These are phyloP conservation scores for Sycophila texana DNA, from an alignment of 2,888 invertebrate genomes.

Conservation along the genomic window DNA sequence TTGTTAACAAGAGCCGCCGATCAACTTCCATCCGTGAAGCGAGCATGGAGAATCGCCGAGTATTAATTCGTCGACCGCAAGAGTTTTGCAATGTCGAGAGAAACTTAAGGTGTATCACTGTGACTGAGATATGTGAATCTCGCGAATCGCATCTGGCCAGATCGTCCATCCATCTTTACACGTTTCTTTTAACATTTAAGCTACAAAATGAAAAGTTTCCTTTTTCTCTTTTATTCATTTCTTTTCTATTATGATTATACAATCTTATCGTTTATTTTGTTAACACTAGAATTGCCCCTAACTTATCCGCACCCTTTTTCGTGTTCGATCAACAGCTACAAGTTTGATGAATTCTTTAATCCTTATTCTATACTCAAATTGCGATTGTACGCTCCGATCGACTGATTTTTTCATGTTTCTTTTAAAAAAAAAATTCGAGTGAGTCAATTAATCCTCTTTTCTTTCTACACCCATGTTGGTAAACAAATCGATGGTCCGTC, in stretches of 20 bases:
- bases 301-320: slow-evolving; percentile 54
- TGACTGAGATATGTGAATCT: slow-evolving; percentile 47
- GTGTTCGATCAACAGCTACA: slow-evolving; percentile 50
- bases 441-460: slow-evolving; percentile 40
- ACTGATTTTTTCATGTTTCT: slow-evolving; percentile 11
- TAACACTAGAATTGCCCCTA: slow-evolving; percentile 57
- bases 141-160: slow-evolving; percentile 45
- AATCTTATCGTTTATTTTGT: slow-evolving; percentile 55
- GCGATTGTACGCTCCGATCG: slow-evolving; percentile 47
- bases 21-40: slow-evolving; percentile 1
- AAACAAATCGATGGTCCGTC: slow-evolving; percentile 53
- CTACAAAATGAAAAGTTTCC: slow-evolving; percentile 55
- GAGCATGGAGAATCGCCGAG: slow-evolving; percentile 25
- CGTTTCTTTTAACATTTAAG: slow-evolving; percentile 46
- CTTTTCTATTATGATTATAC: slow-evolving; percentile 55
- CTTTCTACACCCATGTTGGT: slow-evolving; percentile 44
- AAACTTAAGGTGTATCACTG: slow-evolving; percentile 15
- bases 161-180: slow-evolving; percentile 50
- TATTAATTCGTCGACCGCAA: slow-evolving; percentile 21
- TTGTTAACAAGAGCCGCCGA: slow-evolving; percentile 32
- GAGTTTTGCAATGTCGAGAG: slow-evolving; percentile 8
- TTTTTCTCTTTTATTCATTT: slow-evolving; percentile 46
- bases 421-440: slow-evolving; percentile 47
- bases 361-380: slow-evolving; percentile 41
- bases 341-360: background rate